Evolutionary conservation across 2,888 invertebrate species (phyloP).

Genomic region (Syritta pipiens): DNA sequence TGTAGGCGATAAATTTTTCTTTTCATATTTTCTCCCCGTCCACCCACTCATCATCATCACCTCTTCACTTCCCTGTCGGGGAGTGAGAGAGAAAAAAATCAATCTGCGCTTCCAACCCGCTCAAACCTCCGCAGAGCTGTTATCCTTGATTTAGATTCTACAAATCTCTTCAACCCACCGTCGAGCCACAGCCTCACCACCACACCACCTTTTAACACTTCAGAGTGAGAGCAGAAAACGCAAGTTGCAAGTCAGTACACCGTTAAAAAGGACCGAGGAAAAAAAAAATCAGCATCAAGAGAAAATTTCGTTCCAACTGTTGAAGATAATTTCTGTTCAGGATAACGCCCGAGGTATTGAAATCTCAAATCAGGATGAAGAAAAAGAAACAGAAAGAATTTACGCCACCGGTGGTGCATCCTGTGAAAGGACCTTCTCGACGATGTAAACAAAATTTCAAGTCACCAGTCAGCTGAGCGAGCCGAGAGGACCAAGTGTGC

Average conservation of each 20-base stretch:
- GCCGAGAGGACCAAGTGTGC: constrained; percentile 24
- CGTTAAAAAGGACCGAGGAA: constrained; percentile 36
- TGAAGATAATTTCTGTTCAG: constrained; percentile 50
- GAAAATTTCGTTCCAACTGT: constrained; percentile 38
- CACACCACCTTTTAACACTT: constrained; percentile 30
- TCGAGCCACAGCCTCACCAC: background rate
- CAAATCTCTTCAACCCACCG: constrained; percentile 25
- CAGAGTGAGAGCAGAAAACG: constrained; percentile 1
- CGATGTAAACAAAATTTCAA: constrained; percentile 62
- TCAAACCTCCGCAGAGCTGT: constrained; percentile 25
- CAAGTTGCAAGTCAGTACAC: constrained; percentile 24
- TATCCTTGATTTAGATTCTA: constrained; percentile 55
- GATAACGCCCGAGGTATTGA: constrained; percentile 59
- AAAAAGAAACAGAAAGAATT: background rate
- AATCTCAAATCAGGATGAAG: constrained; percentile 53
- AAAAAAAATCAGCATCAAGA: constrained; percentile 27
- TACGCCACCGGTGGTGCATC: constrained; percentile 11
- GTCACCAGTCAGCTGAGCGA: constrained; percentile 34
- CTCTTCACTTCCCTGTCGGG: background rate
- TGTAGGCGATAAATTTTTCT: constrained; percentile 15
- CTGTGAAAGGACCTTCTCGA: constrained; percentile 56
- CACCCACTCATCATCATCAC: background rate
- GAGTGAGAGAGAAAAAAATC: background rate
- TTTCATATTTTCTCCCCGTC: background rate
- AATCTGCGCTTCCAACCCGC: constrained; percentile 24